phyloP scores from a whole-genome alignment of 1,140 invertebrate genomes.

The Heterodera schachtii region DNA sequence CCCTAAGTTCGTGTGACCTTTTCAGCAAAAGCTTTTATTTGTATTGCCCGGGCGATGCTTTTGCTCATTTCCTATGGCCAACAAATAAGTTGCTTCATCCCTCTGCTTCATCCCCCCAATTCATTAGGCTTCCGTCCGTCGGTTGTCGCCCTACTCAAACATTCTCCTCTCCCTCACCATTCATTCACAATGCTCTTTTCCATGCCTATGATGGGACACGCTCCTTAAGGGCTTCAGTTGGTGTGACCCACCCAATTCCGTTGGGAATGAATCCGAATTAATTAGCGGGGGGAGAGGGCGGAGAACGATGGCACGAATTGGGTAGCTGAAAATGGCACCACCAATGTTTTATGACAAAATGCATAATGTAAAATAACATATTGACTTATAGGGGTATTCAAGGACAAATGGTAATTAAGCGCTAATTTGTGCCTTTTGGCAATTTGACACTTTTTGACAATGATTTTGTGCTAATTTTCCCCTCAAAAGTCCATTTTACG shows the following conservation, averaged over 20 bases:
- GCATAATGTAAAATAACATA: too few relatives aligned
- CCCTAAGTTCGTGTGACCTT: background rate
- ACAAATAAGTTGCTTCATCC: background rate
- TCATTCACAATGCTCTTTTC: too few relatives aligned
- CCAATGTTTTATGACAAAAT: background rate
- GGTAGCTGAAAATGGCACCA: background rate
- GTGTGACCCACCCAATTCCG: background rate
- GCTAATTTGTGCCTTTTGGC: too few relatives aligned
- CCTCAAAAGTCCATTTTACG: background rate
- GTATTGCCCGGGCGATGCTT: background rate
- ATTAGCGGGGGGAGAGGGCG: background rate
- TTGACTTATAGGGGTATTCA: too few relatives aligned
- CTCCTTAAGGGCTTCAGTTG: too few relatives aligned
- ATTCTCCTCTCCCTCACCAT: background rate
- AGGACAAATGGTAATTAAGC: too few relatives aligned
- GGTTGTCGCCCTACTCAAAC: background rate
- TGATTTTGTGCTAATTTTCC: too few relatives aligned
- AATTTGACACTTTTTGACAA: too few relatives aligned
- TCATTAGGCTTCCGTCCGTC: background rate
- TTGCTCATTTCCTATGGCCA: background rate
- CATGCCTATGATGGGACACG: too few relatives aligned
- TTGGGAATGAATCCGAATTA: background rate
- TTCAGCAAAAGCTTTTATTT: constrained; percentile 1
- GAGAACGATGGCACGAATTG: background rate
- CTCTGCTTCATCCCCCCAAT: background rate